Base-by-base conservation (phyloP, 2,888 invertebrate species). In the Uloborus plumipes region DNA sequence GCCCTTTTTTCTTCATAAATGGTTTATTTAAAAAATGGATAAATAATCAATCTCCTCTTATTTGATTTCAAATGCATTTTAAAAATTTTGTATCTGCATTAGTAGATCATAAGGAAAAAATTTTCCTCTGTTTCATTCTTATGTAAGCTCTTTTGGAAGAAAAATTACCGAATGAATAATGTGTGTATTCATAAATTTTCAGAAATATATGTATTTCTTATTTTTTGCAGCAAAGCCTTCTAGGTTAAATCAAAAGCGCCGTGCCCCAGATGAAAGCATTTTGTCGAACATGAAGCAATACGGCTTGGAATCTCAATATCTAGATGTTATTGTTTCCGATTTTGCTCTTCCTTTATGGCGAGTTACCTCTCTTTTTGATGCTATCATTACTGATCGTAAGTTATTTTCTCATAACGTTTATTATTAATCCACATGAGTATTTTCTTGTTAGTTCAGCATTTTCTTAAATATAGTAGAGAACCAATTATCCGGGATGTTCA, bases 311-410 rank as follows among this genome's bases (percentile, higher is more conserved):
- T 90, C 92, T 47, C 91, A 91, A 75, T 98, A 97, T 89, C 87
- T 98, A 65, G 98, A 98, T 88, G 94, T 96, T 0, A 88, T 98
- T 1, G 94, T 98, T 2, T 95, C 96, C 64, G 99, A 99, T 90
- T 95, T 97, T 88, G 94, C 98, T 0, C 91, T 93, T 86, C 93
- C 93, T 0, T 89, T 96, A 87, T 97, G 96, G 95, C 91, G 91
- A 84, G 90, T 92, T 0, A 89, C 91, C 0, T 81, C 84, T 3
- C 88, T 94, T 49, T 93, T 99, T 87, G 98, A 99, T 90, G 94
- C 95, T 50, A 96, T 99, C 84, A 93, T 99, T 78, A 97, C 98
- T 49, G 99, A 99, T 90, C 99, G 96, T 96, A 90, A 92, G 94
- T 65, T 1, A 39, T 39, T 39, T 39, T 39, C 39, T 11, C 11